These are phyloP conservation scores for human DNA, from an alignment of 2,113 vertebrate species.

Conservation along the genomic window DNA sequence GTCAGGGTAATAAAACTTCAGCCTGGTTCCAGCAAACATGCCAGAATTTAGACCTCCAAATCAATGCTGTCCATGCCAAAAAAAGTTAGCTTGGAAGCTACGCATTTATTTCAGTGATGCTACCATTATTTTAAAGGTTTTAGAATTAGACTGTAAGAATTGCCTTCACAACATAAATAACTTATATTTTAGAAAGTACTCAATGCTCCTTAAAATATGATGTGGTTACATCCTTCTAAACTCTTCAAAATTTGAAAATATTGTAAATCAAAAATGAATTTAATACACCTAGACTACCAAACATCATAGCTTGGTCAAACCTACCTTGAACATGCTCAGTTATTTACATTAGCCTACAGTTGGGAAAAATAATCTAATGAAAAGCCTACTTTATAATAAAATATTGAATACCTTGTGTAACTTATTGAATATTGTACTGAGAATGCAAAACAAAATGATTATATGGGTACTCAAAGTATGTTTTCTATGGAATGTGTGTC, in stretches of 20 bases:
- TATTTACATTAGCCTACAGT: not conserved
- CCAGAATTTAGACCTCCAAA: not conserved
- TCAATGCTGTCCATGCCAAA: not conserved
- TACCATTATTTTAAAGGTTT: not conserved
- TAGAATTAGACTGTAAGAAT: not conserved
- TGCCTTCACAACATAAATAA: not conserved
- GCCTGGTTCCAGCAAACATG: not conserved
- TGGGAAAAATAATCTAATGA: not conserved
- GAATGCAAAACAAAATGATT: not conserved
- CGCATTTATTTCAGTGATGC: not conserved
- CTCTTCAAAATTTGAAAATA: not conserved
- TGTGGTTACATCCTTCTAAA: not conserved
- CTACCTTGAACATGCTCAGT: not conserved
- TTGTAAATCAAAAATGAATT: not conserved
- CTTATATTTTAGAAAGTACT: not conserved
- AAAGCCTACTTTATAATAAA: not conserved
- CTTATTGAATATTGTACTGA: not conserved
- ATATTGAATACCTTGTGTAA: not conserved
- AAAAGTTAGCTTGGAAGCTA: not conserved
- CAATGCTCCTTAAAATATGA: not conserved
- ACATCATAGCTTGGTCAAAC: not conserved
- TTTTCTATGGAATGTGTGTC: too few relatives aligned
- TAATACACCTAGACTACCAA: not conserved
- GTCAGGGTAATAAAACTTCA: not conserved
- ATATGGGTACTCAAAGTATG: not conserved